Base-by-base conservation (phyloP, 2,113 vertebrate species). In the Gymnobelideus leadbeateri region DNA sequence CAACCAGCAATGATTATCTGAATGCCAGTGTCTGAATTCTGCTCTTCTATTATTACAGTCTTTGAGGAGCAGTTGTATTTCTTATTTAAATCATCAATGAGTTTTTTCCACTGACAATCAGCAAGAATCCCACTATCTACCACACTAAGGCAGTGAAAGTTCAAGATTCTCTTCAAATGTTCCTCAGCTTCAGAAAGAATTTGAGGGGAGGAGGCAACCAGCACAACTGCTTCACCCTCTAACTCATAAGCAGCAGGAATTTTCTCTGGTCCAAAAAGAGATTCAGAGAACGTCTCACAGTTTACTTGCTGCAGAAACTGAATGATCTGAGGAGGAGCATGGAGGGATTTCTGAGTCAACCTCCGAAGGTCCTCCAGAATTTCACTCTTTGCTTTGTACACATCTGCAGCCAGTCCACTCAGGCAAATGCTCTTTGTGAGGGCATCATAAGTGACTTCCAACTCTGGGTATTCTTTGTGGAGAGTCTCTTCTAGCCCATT, bases 1-100 rank as follows among this genome's bases (percentile, higher is more conserved):
- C 97, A 97, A 26, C 99, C 99, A 91, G 97, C 96, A 90, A 99
- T 97, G 0, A 98, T 93, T 0, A 99, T 98, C 95, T 98, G 77
- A 0, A 94, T 96, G 26, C 97, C 68, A 51, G 91, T 94, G 52
- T 55, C 97, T 47, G 43, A 51, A 51, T 28, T 23, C 3, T 96
- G n/a, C 23, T 94, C 94, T 95, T 51, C 89, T 92, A 99, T 98
- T 89, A 90, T 25, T 37, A 98, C 91, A 6, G 92, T 98, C 91
- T 91, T 93, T 68, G 90, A 95, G 1, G 96, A 93, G 19, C 97
- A 96, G 91, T 77, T 98, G 91, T 98, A 89, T 4, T 61, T 95
- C 26, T 96, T 95, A 50, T 2, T 53, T 53, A 99, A 94, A 46
- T 25, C 90, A 5, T 7, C 21, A 89, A 98, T 95, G 51, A 99